phyloP scores from a whole-genome alignment of 2,888 invertebrate genomes.

The Leucania comma region DNA sequence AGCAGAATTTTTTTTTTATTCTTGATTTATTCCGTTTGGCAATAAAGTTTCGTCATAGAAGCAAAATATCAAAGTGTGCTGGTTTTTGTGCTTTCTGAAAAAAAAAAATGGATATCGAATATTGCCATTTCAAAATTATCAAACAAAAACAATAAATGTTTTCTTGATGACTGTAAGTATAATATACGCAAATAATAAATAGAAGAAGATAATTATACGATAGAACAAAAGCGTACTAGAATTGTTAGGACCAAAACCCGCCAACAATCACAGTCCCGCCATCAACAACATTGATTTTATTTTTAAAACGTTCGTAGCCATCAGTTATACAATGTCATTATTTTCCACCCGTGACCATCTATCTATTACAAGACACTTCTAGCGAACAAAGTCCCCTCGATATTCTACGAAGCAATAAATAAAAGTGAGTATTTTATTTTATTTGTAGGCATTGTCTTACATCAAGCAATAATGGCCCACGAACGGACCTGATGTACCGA shows the following conservation, averaged over 20 bases:
- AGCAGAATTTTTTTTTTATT: too few species aligned
- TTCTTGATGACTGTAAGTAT: not conserved
- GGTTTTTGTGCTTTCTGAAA: too few species aligned
- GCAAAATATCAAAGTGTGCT: not conserved
- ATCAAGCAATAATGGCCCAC: slow-evolving; percentile 81
- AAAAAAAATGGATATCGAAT: not conserved
- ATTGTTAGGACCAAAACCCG: not conserved
- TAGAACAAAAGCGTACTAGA: not conserved
- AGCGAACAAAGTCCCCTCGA: slow-evolving; percentile 65
- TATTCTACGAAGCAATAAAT: slow-evolving; percentile 79
- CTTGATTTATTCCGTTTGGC: too few species aligned
- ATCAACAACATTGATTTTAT: slow-evolving; percentile 22
- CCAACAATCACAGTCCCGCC: not conserved
- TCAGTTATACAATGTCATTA: slow-evolving; percentile 49
- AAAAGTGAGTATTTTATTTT: slow-evolving; percentile 79
- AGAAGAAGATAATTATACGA: too few species aligned
- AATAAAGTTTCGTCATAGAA: not conserved
- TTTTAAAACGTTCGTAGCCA: slow-evolving; percentile 16
- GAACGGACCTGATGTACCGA: slow-evolving; percentile 76
- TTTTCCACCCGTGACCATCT: slow-evolving; percentile 58
- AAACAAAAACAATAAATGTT: too few species aligned
- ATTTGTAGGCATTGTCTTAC: slow-evolving; percentile 86
- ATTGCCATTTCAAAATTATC: not conserved
- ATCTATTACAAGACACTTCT: slow-evolving; percentile 63
- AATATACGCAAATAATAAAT: not conserved